Percentiles rank a stretch among this genome's conserved stretches.
These are phyloP conservation scores for Rhinoraja longicauda DNA, from an alignment of 2,797 vertebrate species.

Conservation along the genomic window DNA sequence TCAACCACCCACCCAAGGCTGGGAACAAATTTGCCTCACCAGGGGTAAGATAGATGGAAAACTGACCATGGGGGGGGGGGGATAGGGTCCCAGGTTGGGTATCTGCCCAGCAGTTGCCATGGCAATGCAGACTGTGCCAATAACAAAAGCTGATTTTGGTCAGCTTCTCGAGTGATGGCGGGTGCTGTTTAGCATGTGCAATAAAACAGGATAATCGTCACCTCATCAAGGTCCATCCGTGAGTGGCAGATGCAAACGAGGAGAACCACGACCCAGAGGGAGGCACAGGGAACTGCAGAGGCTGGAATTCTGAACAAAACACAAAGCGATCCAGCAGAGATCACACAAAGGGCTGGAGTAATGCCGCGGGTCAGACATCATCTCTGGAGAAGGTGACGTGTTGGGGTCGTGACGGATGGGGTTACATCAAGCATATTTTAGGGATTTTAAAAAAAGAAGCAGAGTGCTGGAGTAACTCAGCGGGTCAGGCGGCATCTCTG, in stretches of 20 bases:
- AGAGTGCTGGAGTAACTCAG: no score
- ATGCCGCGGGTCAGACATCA: no score
- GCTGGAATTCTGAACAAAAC: not conserved
- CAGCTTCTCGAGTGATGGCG: not conserved
- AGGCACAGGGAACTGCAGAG: no score
- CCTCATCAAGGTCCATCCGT: not conserved
- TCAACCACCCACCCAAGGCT: not conserved
- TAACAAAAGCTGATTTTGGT: not conserved
- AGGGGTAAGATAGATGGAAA: not conserved
- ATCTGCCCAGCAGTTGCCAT: not conserved
- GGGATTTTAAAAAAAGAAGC: no score
- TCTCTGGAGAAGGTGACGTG: no score
- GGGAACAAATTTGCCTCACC: not conserved
- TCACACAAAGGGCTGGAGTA: no score
- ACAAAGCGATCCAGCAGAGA: no score
- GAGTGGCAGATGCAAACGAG: not conserved
- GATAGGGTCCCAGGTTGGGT: not conserved
- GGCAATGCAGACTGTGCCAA: not conserved
- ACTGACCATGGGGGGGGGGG: not conserved
- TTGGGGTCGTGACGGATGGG: no score
- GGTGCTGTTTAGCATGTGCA: not conserved
- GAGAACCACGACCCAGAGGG: not conserved
- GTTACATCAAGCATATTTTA: no score
- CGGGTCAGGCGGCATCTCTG: no score
- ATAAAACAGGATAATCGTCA: not conserved